Base-by-base conservation (phyloP, 2,888 invertebrate genomes). In the Metalampra italica region DNA sequence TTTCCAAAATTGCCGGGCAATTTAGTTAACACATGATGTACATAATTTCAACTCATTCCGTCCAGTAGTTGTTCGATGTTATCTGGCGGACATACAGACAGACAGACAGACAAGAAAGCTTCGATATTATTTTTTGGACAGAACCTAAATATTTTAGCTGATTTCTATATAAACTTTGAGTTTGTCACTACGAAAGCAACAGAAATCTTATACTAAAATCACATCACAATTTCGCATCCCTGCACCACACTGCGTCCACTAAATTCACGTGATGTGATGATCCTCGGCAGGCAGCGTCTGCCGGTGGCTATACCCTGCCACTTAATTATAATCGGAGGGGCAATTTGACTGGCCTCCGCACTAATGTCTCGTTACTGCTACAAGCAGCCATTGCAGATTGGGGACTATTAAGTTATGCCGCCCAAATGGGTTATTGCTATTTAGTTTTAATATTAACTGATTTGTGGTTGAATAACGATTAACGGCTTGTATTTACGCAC, bases 251-350 rank as follows among this genome's bases (percentile, higher is more conserved):
- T 9, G 43, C 43, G 14, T 54, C 55, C 58, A 58, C 57, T 66
- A 66, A 66, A 71, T 70, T 68, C 66, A 68, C 62, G 62, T 63
- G 70, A 65, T 65, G 62, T 63, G 70, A 65, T 65, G 68, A 67
- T 73, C 66, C 67, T 69, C 60, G 60, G 56, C 64, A 60, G 70
- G 71, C 73, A 65, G 67, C 63, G 61, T 55, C 68, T 60, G 68
- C 72, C 66, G 54, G 53, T 54, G 73, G 75, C 74, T 68, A 68
- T 74, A 70, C 70, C 74, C 71, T 62, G 68, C 66, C 65, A 65
- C 71, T 81, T 81, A 82, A 81, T 81, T 81, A 71, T 80, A 78
- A 80, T 81, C 76, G 64, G 70, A 64, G 65, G 55, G 59, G 71
- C 79, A 82, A 81, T 83, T 79, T 77, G 71, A 77, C 68, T 71